A percentile compares a stretch with the other conserved stretches of the same genome.
phyloP scores from a whole-genome alignment of 2,113 vertebrate genomes.

The Phocoena sinus region DNA sequence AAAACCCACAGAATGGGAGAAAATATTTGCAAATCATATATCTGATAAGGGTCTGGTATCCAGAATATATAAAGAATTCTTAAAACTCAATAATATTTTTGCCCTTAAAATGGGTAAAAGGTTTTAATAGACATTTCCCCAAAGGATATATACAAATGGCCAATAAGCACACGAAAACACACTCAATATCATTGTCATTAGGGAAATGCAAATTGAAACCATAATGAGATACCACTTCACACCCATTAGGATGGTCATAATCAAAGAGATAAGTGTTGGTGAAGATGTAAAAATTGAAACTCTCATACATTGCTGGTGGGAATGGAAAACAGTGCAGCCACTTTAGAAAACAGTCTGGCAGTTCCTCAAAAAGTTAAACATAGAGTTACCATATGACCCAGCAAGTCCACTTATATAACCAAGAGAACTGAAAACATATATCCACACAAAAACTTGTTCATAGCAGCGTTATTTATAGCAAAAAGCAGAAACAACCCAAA shows the following conservation, averaged over 20 bases:
- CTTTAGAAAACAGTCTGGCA: neutral
- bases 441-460: neutral
- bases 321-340: neutral
- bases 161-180: neutral
- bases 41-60: neutral
- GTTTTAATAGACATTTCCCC: neutral
- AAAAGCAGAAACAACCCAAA: neutral
- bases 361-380: conserved; percentile 9
- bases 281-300: neutral
- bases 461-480: neutral
- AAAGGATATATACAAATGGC: neutral
- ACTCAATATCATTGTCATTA: neutral
- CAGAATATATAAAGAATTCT: neutral
- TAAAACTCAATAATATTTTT: neutral
- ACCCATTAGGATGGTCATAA: neutral
- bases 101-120: neutral
- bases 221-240: neutral
- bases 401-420: neutral
- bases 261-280: neutral
- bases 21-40: neutral
- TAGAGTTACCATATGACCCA: neutral
- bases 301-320: neutral
- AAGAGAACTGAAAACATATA: neutral
- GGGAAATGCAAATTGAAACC: neutral
- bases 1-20: neutral